phyloP scores from a whole-genome alignment of 1,140 invertebrate genomes.

The Microvelia longipes region DNA sequence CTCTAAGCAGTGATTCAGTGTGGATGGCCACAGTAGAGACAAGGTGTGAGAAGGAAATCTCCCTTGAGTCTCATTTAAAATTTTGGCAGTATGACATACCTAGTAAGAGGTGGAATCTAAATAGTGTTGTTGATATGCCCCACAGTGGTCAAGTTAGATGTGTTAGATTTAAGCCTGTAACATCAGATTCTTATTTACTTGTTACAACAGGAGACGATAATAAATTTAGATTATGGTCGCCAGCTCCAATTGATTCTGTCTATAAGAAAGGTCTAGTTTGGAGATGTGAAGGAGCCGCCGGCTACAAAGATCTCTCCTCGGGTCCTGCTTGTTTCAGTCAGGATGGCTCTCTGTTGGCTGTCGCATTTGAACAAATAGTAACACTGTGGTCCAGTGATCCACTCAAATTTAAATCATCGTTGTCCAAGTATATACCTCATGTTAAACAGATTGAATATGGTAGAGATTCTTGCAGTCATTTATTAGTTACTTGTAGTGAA shows the following conservation, averaged over 20 bases:
- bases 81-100: conserved; percentile 55
- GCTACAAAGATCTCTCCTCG: not conserved
- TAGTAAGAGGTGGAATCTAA: not conserved
- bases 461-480: not conserved
- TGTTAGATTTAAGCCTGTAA: conserved; percentile 43
- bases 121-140: conserved; percentile 42
- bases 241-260: conserved; percentile 37
- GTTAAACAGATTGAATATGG: not conserved
- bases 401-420: not conserved
- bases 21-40: conserved; percentile 68
- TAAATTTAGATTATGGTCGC: conserved; percentile 56
- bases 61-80: conserved; percentile 53
- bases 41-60: conserved; percentile 39
- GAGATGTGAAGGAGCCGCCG: not conserved
- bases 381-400: not conserved
- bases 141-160: conserved; percentile 45
- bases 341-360: not conserved
- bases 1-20: conserved; percentile 45
- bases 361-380: not conserved
- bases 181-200: conserved; percentile 28
- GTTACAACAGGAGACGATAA: conserved; percentile 51
- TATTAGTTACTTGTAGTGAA: not conserved
- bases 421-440: not conserved
- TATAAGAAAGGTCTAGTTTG: conserved; percentile 24
- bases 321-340: not conserved